Conservation (phyloP, 1,140 invertebrate species). For the Apis cerana region DNA sequence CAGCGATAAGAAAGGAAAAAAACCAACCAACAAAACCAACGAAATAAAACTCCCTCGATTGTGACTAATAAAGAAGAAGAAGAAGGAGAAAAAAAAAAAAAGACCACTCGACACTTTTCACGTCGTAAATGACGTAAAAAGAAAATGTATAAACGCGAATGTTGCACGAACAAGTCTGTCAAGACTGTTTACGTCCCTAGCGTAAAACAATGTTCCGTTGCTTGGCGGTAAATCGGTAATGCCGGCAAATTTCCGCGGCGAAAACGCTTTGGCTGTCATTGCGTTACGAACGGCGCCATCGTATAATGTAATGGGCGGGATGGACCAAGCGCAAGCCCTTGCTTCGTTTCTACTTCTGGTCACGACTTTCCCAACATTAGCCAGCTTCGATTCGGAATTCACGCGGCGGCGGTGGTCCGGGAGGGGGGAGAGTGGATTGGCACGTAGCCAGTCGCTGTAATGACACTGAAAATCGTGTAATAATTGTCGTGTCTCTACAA, state of each 20-base stretch:
- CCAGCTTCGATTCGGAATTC: constrained; percentile 28
- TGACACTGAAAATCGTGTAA: constrained; percentile 3
- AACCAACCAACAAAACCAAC: too few relatives aligned
- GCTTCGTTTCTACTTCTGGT: background rate
- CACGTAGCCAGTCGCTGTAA: background rate
- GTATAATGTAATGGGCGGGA: constrained; percentile 16
- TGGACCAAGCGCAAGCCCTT: constrained; percentile 2
- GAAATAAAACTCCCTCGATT: too few relatives aligned
- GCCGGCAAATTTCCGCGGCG: constrained; percentile 31
- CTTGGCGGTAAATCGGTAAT: constrained; percentile 48
- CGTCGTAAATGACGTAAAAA: background rate
- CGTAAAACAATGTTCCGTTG: constrained; percentile 23
- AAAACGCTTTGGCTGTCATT: background rate
- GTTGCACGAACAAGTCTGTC: background rate
- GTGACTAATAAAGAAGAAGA: too few relatives aligned
- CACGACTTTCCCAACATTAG: constrained; percentile 27
- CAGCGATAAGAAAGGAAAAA: too few relatives aligned
- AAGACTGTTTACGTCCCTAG: background rate
- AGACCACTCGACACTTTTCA: background rate
- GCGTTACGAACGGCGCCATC: background rate
- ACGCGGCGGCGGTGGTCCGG: background rate
- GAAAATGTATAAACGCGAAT: background rate
- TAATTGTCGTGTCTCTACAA: background rate
- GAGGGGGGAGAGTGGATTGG: background rate
- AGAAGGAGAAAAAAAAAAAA: background rate